phyloP scores from a whole-genome alignment of 2,797 vertebrate genomes.

The Falco naumanni region DNA sequence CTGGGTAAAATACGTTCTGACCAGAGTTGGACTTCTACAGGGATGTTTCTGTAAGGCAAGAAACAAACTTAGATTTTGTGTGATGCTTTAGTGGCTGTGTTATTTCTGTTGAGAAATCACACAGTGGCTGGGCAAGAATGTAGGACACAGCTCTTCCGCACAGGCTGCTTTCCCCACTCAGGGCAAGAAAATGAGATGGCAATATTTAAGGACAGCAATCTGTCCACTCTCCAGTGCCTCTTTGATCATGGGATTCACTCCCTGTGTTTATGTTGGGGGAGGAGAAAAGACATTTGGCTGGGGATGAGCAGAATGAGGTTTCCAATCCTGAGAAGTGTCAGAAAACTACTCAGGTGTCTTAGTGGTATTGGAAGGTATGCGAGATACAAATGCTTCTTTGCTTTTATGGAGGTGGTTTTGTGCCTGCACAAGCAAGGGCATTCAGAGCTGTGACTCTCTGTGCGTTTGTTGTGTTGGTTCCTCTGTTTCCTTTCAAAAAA shows the following conservation, averaged over 20 bases:
- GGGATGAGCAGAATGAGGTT: neutral
- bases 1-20: neutral
- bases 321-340: neutral
- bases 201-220: slow-evolving; percentile 12
- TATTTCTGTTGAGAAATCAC: slow-evolving; percentile 21
- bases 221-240: neutral
- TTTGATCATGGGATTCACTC: neutral
- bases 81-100: neutral
- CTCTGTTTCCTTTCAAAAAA: neutral
- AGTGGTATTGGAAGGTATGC: neutral
- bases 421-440: neutral
- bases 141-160: neutral
- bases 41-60: neutral
- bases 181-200: slow-evolving; percentile 24
- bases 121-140: slow-evolving; percentile 5
- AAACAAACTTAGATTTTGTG: neutral
- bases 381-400: neutral
- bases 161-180: neutral
- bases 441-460: neutral
- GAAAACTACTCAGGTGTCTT: neutral
- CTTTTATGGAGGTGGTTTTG: neutral
- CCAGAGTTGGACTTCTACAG: neutral
- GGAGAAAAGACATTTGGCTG: neutral
- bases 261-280: neutral
- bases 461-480: neutral